Percentiles rank a stretch among this genome's conserved stretches.
These are phyloP conservation scores for Eutolmus rufibarbis DNA, from an alignment of 2,888 invertebrate species.

Conservation along the genomic window DNA sequence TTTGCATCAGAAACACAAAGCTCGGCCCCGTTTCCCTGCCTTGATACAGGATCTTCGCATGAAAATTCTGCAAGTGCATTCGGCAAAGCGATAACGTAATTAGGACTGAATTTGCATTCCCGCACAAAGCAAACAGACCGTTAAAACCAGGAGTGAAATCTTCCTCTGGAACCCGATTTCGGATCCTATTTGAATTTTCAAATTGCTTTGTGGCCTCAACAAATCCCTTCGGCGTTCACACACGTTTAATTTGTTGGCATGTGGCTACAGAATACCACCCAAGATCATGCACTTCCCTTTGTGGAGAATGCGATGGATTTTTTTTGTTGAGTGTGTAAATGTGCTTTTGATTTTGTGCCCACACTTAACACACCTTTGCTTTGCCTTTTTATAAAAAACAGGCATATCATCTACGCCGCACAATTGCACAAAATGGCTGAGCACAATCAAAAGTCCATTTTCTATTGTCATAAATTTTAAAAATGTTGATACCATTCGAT, in stretches of 20 bases:
- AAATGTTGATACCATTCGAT: too few relatives aligned
- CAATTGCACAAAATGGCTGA: too few relatives aligned
- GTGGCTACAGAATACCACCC: conserved; percentile 2
- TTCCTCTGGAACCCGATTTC: conserved; percentile 2
- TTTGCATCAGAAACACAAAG: not conserved
- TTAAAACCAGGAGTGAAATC: conserved; percentile 30
- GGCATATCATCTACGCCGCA: not conserved
- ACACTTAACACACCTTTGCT: not conserved
- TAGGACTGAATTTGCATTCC: conserved; percentile 41
- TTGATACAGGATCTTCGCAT: not conserved
- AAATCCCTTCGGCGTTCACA: conserved; percentile 47
- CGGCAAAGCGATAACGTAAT: conserved; percentile 36
- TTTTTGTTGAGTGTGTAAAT: not conserved
- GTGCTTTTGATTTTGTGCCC: not conserved
- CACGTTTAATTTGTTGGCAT: conserved; percentile 46
- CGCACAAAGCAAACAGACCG: conserved; percentile 36
- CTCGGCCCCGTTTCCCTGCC: not conserved
- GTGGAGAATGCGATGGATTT: not conserved
- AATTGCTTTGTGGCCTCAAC: conserved; percentile 49
- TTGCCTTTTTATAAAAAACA: not conserved
- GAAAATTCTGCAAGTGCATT: conserved; percentile 24
- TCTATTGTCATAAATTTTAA: too few relatives aligned
- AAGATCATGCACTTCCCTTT: not conserved
- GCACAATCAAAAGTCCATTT: too few relatives aligned
- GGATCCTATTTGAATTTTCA: conserved; percentile 47